These are phyloP conservation scores for Arnoldichthys spilopterus DNA, from an alignment of 2,797 vertebrate species.

Conservation along the genomic window DNA sequence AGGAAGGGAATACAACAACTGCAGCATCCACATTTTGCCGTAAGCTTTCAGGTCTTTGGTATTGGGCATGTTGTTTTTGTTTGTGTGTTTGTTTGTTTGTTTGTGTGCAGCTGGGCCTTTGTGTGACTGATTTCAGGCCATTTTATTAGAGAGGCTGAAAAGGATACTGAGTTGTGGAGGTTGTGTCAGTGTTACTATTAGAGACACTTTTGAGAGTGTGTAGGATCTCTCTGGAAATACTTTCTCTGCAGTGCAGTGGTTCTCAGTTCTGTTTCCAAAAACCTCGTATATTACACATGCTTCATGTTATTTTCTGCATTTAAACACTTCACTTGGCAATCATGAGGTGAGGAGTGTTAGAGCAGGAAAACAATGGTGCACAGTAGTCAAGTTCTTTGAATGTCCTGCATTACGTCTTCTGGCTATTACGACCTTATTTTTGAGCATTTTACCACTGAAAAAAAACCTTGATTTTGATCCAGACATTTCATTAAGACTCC, in stretches of 20 bases:
- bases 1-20: neutral
- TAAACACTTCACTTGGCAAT: no score
- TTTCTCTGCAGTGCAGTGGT: neutral
- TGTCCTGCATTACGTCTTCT: neutral
- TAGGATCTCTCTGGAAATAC: neutral
- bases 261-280: neutral
- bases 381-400: neutral
- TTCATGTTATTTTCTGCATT: neutral
- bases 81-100: neutral
- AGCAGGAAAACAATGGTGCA: neutral
- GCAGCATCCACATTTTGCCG: neutral
- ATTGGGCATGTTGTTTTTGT: no score
- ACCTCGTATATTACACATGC: neutral
- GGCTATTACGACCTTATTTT: neutral
- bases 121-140: neutral
- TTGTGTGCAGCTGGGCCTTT: neutral
- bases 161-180: neutral
- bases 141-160: neutral
- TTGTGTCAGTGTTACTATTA: no score
- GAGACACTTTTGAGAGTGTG: neutral
- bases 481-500: no score
- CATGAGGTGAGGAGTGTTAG: no score
- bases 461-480: no score
- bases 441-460: neutral
- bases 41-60: constrained; percentile 3